These are phyloP conservation scores for Oegoconia quadripuncta DNA, from an alignment of 2,888 invertebrate species.

Conservation along the genomic window DNA sequence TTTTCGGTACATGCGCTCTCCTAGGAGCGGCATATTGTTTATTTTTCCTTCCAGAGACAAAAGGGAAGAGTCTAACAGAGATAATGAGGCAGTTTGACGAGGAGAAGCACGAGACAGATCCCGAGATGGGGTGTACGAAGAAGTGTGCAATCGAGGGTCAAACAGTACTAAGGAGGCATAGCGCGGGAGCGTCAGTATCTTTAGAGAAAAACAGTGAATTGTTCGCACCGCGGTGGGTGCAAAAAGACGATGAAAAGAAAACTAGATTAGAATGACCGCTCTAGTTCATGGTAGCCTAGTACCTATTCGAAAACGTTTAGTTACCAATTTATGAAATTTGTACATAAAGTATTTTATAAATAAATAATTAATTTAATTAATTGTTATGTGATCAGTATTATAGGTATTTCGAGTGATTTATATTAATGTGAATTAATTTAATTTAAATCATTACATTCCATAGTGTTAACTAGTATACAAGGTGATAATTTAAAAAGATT, in stretches of 20 bases:
- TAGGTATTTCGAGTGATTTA: conserved; percentile 32
- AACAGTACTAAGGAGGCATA: conserved; percentile 62
- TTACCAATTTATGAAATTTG: conserved; percentile 18
- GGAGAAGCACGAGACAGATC: conserved; percentile 54
- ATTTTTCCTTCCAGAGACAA: conserved; percentile 83
- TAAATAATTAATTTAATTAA: conserved; percentile 7
- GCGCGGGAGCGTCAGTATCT: conserved; percentile 59
- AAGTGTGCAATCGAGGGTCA: conserved; percentile 39
- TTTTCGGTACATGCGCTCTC: conserved; percentile 80
- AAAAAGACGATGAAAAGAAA: conserved; percentile 37
- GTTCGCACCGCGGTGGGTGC: conserved; percentile 42
- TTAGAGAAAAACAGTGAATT: conserved; percentile 55
- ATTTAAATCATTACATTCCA: conserved; percentile 42
- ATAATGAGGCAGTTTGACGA: conserved; percentile 82
- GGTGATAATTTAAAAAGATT: conserved; percentile 35
- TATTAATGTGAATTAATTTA: conserved; percentile 12
- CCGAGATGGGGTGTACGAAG: conserved; percentile 50
- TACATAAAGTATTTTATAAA: conserved; percentile 15
- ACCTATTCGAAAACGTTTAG: conserved; percentile 25
- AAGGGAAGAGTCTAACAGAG: conserved; percentile 82
- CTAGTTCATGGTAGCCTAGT: conserved; percentile 31
- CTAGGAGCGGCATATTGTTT: conserved; percentile 80
- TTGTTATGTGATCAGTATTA: conserved; percentile 63
- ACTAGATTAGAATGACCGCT: conserved; percentile 10
- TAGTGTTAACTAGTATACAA: conserved; percentile 31